Conservation (phyloP, 2,113 vertebrate genomes). For the Vulpes vulpes region DNA sequence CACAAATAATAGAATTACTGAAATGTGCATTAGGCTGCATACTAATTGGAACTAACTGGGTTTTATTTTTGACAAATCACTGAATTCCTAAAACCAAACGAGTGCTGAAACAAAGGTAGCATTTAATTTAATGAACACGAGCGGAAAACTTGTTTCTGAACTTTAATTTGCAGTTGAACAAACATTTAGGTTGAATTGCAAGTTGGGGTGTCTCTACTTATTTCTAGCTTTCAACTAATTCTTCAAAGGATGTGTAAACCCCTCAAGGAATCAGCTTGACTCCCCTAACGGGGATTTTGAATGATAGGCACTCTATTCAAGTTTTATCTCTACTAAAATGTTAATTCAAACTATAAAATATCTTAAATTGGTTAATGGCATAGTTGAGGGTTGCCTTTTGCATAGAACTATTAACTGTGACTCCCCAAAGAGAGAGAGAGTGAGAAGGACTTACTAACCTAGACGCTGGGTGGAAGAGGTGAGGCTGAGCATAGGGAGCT, state of each 20-base stretch:
- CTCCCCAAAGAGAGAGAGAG: neutral
- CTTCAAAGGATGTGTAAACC: neutral
- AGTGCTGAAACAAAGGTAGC: constrained; percentile 30
- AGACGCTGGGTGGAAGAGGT: neutral
- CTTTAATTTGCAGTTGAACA: constrained; percentile 44
- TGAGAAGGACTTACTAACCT: neutral
- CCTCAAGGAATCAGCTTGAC: neutral
- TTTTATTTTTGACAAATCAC: constrained; percentile 50
- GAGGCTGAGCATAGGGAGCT: neutral
- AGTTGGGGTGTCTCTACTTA: neutral
- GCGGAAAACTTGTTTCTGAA: constrained; percentile 27
- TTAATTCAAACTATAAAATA: neutral
- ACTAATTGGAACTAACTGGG: neutral
- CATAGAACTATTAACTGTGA: neutral
- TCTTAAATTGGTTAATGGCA: neutral
- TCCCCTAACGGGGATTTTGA: neutral
- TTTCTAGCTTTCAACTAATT: constrained; percentile 19
- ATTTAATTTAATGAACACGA: constrained; percentile 36
- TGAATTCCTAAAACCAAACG: neutral
- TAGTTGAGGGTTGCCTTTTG: neutral
- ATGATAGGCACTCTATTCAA: neutral
- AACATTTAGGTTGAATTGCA: constrained; percentile 46
- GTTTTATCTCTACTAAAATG: constrained; percentile 2
- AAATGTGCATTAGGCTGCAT: neutral
- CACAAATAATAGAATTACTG: constrained; percentile 29